Base-by-base conservation (phyloP, 2,888 invertebrate genomes). In the Crioceris asparagi region DNA sequence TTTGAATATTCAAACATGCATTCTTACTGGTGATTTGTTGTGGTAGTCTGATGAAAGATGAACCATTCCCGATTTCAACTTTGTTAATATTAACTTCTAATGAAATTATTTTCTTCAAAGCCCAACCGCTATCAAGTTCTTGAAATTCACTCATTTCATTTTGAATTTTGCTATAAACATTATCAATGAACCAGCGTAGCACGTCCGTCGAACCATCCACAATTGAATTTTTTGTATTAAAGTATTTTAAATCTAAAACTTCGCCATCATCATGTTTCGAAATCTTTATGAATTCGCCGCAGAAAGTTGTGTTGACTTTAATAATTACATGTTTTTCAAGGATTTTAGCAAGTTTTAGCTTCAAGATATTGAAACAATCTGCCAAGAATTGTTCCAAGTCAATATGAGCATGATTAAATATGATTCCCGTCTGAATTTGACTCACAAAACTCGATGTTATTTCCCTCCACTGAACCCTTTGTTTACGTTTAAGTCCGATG, bases 1-100 rank as follows among this genome's bases (percentile, higher is more conserved):
- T 54, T 26, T 48, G 31, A 1, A 54, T 44, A 43, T 54, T 54
- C n/a, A 53, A 32, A 26, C 40, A 39, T 3, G 49, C 48, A 7
- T 39, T 15, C 29, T 47, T 52, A 2, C 34, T 41, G 32, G 38
- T 12, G 11, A 54, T 46, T 23, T 33, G 10, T 10, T 41, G 5
- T 0, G 49, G 51, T 16, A 52, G 17, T 23, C 29, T 34, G 35
- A 54, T 46, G 35, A 44, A 51, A 10, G 50, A 50, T 32, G 33
- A 48, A 40, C 12, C 39, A 27, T 35, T 44, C 16, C 25, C 45
- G 42, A 31, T 40, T 39, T 35, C 27, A 26, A 41, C 48, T 38
- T 49, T 46, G 31, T 46, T 51, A 2, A 52, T 49, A 34, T 50
- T 47, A 10, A 53, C 12, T 17, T 40, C 41, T 14, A 51, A 14